Evolutionary conservation across 1,140 invertebrate genomes (phyloP), one percentile per base, ranked within the genome.

Genomic region (Hycleus phaleratus): DNA sequence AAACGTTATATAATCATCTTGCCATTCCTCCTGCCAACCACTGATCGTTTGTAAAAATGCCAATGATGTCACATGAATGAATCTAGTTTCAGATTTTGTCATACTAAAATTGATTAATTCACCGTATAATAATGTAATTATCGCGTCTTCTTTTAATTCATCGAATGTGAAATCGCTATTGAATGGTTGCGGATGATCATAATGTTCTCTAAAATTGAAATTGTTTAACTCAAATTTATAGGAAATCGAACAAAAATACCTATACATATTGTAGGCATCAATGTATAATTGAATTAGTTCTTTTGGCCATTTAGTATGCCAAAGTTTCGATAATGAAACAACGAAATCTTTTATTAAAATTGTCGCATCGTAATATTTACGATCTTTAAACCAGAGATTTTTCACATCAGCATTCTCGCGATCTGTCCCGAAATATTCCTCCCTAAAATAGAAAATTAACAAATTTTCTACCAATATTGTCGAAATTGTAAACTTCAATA

Each of bases 401-500:
- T 79, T 74, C 0, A 88, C 82, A 68, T 88, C 85, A 10, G 71
- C 69, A 46, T 70, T 76, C 78, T 90, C 87, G 26, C 71, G 66
- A 26, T 84, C 79, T 12, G 80, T 79, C 12, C 79, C 81, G 74
- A 89, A 88, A 72, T 88, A 88, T 46, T 69, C 56, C 53, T 68
- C 59, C 26, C 56, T 65, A 26, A 40, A 55, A 47, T 49, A 38
- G 18, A 18, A 18, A 18, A 18, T 18, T 18, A 18, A 18, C 18
- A 18, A 1, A 18, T 18, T 18, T 18, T 18, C 18, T 1, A 18
- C 18, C 18, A 18, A 18, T 18, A 18, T 18, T 18, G 18, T 18
- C 18, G 18, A 18, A 18, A 18, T 18, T 12, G 12, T 12, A 12
- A 12, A 12, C 12, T 12, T 18, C 18, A 18, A 56, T 3, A 55